phyloP scores from a whole-genome alignment of 2,888 invertebrate genomes.

The Hemaris fuciformis region DNA sequence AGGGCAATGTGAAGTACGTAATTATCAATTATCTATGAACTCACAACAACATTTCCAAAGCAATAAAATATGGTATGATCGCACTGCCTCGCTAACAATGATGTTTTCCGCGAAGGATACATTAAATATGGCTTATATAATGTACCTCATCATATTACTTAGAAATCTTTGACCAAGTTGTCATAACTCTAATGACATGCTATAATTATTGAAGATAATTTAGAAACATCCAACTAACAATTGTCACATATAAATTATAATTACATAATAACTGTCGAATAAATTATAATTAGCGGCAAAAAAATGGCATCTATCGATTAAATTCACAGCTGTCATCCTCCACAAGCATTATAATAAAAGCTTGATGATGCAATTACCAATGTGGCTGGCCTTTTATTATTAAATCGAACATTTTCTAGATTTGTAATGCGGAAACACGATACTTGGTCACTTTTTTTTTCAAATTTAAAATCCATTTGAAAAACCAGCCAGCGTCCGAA shows the following conservation, averaged over 20 bases:
- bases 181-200: neutral
- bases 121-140: neutral
- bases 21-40: neutral
- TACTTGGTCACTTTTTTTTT: neutral
- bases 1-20: neutral
- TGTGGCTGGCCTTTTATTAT: neutral
- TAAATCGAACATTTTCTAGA: neutral
- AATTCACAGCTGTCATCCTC: neutral
- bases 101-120: neutral
- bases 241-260: neutral
- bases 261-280: conserved; percentile 27
- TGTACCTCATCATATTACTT: neutral
- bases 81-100: neutral
- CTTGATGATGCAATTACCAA: neutral
- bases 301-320: conserved; percentile 22
- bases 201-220: neutral
- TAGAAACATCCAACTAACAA: neutral
- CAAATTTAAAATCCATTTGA: neutral
- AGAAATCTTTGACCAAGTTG: neutral
- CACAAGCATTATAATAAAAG: neutral
- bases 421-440: neutral
- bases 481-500: neutral
- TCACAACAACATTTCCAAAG: neutral
- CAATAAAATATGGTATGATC: neutral
- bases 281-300: neutral